Evolutionary conservation across 1,140 invertebrate species (phyloP), one percentile per base, ranked within the genome.

Genomic region (Orussus abietinus): DNA sequence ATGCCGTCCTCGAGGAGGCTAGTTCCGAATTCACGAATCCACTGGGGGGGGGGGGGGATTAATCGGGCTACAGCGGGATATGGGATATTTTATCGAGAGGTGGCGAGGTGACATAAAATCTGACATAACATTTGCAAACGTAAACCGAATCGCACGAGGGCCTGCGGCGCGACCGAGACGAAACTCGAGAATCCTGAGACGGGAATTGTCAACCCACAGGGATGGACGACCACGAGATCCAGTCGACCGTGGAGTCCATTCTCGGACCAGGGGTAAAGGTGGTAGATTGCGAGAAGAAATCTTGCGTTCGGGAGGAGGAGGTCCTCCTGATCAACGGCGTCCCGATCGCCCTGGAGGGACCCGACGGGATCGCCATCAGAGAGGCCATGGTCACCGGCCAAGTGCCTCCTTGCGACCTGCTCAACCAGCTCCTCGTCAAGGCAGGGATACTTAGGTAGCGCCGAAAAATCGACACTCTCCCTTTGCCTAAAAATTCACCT

Each of bases 181-280:
- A 4, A 14, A 4, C 13, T 18, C 3, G 4, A 34, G 28, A 11
- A 19, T 30, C 4, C 13, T 10, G 19, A 44, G 18, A 26, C 20
- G 19, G 12, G 17, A 34, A 14, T 19, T 39, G 25, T 39, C 25
- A 18, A 50, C 52, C 48, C 31, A 12, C 33, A 64, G 59, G 50
- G 29, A 85, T 86, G 80, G 83, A 86, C 60, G 83, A 86, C 65
- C 69, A 75, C 45, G 83, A 87, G 62, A 84, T 87, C 39, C 83
- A 86, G 55, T 85, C 84, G 49, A 86, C 85, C 29, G 85, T 88
- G 20, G 84, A 87, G 65, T 82, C 83, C 38, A 80, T 88, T 33
- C 78, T 86, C 36, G 85, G 85, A 41, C 84, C 83, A 40, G 83
- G 83, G 20, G 83, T 78, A 5, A 82, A 83, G 67, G 82, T 88